phyloP scores from a whole-genome alignment of 2,888 invertebrate species.

The Drosophila mayaguana region DNA sequence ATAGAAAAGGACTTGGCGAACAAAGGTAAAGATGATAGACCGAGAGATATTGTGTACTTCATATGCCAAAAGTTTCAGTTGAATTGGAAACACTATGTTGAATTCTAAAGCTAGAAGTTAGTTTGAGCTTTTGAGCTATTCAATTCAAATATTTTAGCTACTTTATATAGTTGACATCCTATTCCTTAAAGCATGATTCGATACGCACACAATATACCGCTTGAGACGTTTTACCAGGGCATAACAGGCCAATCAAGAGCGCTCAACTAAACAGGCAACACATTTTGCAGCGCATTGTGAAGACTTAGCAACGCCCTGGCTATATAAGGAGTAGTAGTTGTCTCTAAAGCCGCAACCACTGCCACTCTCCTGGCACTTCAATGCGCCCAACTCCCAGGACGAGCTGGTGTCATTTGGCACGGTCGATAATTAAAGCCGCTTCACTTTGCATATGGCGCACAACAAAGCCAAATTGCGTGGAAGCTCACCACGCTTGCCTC shows the following conservation, averaged over 20 bases:
- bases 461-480: constrained; percentile 23
- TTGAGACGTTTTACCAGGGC: background rate
- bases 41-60: background rate
- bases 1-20: background rate
- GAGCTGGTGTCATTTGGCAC: constrained; percentile 39
- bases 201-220: background rate
- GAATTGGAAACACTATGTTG: background rate
- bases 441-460: constrained; percentile 45
- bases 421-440: constrained; percentile 53
- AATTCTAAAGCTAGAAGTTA: background rate
- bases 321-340: constrained; percentile 14
- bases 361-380: background rate
- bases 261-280: constrained; percentile 6
- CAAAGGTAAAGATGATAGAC: background rate
- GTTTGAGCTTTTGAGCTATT: background rate
- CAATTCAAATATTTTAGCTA: background rate
- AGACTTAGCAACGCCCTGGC: constrained; percentile 16
- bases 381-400: background rate
- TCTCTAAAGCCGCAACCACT: constrained; percentile 13
- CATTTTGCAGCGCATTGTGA: constrained; percentile 1
- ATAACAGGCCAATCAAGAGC: constrained; percentile 6
- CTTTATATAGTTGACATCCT: background rate
- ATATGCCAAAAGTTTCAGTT: background rate
- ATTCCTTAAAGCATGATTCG: background rate
- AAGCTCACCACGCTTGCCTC: background rate